Base-by-base conservation (phyloP, 2,797 vertebrate genomes). In the Chaetodon trifasciatus region DNA sequence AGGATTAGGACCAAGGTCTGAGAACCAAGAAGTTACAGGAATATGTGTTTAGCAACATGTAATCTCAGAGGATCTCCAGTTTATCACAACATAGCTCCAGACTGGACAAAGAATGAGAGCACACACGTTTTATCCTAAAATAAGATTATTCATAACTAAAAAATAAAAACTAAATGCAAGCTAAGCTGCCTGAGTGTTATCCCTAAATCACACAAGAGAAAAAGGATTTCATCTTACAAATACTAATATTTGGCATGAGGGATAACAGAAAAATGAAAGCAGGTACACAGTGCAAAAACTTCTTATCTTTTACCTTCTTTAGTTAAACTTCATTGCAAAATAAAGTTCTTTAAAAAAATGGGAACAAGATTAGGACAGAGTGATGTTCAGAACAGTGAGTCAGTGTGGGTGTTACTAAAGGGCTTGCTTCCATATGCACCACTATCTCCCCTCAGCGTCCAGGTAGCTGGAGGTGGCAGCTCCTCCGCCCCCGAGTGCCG, bases 401-500 rank as follows among this genome's bases (percentile, higher is more conserved):
- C 78, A 82, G 39, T 76, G 28, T 67, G 50, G 73, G 83, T 82
- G 80, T 81, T 85, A 88, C 82, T 83, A 74, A 86, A 85, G 82
- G 57, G 83, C 66, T 87, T 46, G 60, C 67, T 77, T 76, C 76
- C 78, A 83, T 70, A 79, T 79, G 66, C 68, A 46, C 65, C 71
- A 28, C 82, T 85, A 89, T 89, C 89, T 87, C 74, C 69, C 78
- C 80, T 79, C 81, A 70, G 79, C 67, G 58, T 90, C 86, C 86
- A 91, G 89, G 85, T 92, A 89, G 85, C 88, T 90, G 88, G 88
- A 79, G 85, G 89, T 83, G 81, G 85, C 88, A 82, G 81, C 76
- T 86, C 67, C 85, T 80, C 83, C 88, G 44, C 75, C 92, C 65
- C 78, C 80, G 67, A 82, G 82, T 7, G 0, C 15, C 0, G 10